Evolutionary conservation across 2,113 vertebrate species (phyloP), one percentile per base, ranked within the genome.

Genomic region (Pholis gunnellus): DNA sequence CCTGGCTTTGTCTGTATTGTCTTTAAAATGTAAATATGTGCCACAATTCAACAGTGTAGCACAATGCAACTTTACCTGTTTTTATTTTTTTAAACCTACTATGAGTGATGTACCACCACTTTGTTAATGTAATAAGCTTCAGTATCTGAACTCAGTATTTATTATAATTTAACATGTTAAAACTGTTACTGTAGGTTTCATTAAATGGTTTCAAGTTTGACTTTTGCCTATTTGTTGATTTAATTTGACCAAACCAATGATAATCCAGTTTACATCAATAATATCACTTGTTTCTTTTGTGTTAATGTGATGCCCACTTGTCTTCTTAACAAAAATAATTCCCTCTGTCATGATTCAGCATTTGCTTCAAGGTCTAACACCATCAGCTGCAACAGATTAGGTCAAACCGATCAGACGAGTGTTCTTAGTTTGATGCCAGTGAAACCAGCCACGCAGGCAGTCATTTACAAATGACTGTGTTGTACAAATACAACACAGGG

Each of bases 151-250:
- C 65, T 76, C 22, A 84, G 76, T 92, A 89, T 93, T 92, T 91
- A 87, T 92, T 90, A 38, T 86, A 81, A 86, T 85, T 86, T 81
- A 88, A 81, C 25, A 38, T 73, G 63, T 83, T 79, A n/a, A 87
- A 87, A 72, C 46, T 59, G 60, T 79, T 79, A 70, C 50, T 87
- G 44, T 86, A 78, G 74, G 82, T 75, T n/a, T 77, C 61, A 90
- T 79, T 91, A 90, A 90, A 92, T 64, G 0, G 4, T 76, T 72
- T 80, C 44, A 64, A 25, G 8, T 64, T 73, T 25, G 9, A 64
- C 31, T 8, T 72, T 0, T 70, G 70, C 7, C 44, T 75, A 0
- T 72, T 46, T 46, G 60, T 76, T 57, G 27, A 40, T 79, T 86
- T 60, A 42, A 17, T 73, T 81, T 38, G 9, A 5, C 4, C 2